Conservation (phyloP, 2,888 invertebrate genomes). For the Holacanthella duospinosa region DNA sequence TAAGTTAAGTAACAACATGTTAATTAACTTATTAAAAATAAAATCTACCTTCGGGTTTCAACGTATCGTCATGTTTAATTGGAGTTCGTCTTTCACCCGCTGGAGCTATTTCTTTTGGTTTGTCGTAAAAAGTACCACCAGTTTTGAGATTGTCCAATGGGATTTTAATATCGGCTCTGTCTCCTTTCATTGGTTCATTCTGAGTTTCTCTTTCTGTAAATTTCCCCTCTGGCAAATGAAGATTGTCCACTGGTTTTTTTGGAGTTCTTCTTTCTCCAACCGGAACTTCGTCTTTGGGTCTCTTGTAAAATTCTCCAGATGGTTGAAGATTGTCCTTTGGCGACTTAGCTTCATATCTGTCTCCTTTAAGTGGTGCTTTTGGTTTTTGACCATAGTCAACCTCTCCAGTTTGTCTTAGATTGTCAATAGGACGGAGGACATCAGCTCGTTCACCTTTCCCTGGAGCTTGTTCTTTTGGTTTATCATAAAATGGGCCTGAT, state of each 20-base stretch:
- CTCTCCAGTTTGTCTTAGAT: constrained; percentile 45
- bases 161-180: constrained; percentile 39
- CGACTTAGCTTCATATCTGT: constrained; percentile 39
- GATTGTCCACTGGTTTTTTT: constrained; percentile 38
- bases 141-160: constrained; percentile 54
- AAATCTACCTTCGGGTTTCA: constrained; percentile 51
- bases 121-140: constrained; percentile 45
- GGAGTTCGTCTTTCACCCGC: constrained; percentile 37
- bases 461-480: constrained; percentile 34
- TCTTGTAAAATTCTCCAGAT: constrained; percentile 43
- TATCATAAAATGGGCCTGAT: constrained; percentile 43
- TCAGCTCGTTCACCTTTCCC: constrained; percentile 37
- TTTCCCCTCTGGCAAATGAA: constrained; percentile 47
- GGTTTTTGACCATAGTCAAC: constrained; percentile 39
- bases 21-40: constrained; percentile 1
- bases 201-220: constrained; percentile 35
- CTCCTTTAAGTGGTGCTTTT: constrained; percentile 37
- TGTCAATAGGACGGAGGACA: constrained; percentile 44
- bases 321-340: constrained; percentile 44
- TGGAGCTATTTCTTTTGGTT: constrained; percentile 43
- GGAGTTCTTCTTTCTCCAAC: constrained; percentile 42
- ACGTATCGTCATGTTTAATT: constrained; percentile 45
- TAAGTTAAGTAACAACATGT: not conserved
- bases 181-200: constrained; percentile 14
- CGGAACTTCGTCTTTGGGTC: constrained; percentile 38